Evolutionary conservation across 2,888 invertebrate genomes (phyloP).

Genomic region (Amaurobius ferox): DNA sequence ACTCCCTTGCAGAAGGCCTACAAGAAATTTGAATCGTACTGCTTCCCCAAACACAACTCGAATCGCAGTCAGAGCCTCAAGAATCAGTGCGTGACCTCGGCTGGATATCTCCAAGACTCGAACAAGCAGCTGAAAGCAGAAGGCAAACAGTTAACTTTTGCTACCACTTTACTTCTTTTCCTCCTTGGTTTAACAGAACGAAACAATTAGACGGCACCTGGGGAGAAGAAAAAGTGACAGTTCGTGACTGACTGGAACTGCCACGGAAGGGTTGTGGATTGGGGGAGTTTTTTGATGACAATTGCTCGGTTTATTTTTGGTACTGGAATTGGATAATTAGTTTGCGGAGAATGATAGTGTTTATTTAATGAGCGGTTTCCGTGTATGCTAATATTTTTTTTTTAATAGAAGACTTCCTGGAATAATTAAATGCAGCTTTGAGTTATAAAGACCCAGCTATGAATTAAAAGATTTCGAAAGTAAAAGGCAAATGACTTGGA

Average conservation of each 20-base stretch:
- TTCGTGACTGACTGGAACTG: neutral
- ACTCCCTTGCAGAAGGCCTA: slow-evolving; percentile 79
- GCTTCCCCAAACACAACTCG: slow-evolving; percentile 83
- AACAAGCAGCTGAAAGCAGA: slow-evolving; percentile 86
- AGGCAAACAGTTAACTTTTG: neutral
- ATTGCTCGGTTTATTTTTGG: too few relatives aligned
- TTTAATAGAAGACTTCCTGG: too few relatives aligned
- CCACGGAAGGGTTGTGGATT: neutral
- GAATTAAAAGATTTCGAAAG: too few relatives aligned
- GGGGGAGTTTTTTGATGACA: too few relatives aligned
- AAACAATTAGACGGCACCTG: neutral
- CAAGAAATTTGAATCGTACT: slow-evolving; percentile 91
- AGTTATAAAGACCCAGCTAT: too few relatives aligned
- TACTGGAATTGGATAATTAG: too few relatives aligned
- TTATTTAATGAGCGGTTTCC: too few relatives aligned
- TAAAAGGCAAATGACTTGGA: too few relatives aligned
- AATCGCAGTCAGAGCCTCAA: slow-evolving; percentile 92
- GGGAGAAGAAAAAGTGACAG: neutral
- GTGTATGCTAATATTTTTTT: too few relatives aligned
- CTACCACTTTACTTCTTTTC: neutral
- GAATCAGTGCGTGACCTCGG: slow-evolving; percentile 88
- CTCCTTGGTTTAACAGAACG: neutral
- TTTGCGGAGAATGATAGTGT: too few relatives aligned
- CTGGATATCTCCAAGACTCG: slow-evolving; percentile 83
- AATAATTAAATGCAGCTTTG: too few relatives aligned